A percentile compares a stretch with the other conserved stretches of the same genome.
Conservation (phyloP, 2,888 invertebrate species). For the Euclidia mi region DNA sequence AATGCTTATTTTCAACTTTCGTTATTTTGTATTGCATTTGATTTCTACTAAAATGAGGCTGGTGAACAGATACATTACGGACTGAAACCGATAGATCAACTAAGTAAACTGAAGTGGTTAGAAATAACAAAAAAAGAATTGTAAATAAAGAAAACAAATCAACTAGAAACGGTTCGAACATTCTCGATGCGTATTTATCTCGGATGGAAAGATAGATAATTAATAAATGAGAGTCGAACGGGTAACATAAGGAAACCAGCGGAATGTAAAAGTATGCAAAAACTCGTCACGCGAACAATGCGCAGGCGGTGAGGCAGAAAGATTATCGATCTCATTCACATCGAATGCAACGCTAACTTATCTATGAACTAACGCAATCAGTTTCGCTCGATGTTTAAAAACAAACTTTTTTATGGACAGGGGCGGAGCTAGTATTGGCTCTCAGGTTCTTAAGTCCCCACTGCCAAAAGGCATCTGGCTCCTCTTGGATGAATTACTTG, state of each 20-base stretch:
- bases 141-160: neutral
- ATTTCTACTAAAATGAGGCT: too few relatives aligned
- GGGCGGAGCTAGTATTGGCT: too few relatives aligned
- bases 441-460: too few relatives aligned
- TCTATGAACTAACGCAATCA: conserved; percentile 6
- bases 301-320: conserved; percentile 37
- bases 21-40: too few relatives aligned
- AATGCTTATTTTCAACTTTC: too few relatives aligned
- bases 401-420: neutral
- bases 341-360: conserved; percentile 6
- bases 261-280: conserved; percentile 56
- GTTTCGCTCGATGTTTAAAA: conserved; percentile 6
- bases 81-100: too few relatives aligned
- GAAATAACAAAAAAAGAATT: neutral
- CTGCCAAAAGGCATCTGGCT: too few relatives aligned
- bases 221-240: conserved; percentile 35
- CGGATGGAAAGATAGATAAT: conserved; percentile 19
- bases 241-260: conserved; percentile 40
- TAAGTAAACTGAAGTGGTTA: neutral
- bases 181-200: conserved; percentile 18
- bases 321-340: conserved; percentile 47
- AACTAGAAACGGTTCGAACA: conserved; percentile 7
- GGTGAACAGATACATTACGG: too few relatives aligned
- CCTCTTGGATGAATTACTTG: too few relatives aligned
- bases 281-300: conserved; percentile 45